Evolutionary conservation across 1,140 invertebrate genomes (phyloP).

Genomic region (Drosophila nigromelanica): DNA sequence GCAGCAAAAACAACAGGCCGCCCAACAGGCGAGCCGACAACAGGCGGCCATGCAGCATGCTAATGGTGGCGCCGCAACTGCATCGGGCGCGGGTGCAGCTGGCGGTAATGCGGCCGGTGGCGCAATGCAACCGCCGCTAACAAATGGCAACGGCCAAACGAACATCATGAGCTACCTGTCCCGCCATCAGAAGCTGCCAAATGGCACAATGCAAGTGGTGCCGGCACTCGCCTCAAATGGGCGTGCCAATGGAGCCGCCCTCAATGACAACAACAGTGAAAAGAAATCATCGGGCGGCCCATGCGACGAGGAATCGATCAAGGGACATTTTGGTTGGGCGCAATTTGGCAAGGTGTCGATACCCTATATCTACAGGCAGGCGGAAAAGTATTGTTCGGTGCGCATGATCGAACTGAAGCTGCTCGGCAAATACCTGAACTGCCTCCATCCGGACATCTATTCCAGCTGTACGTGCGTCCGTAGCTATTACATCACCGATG

Average conservation of each 20-base stretch:
- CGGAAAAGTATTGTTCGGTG: constrained; percentile 95
- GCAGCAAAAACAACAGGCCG: constrained; percentile 87
- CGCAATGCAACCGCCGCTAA: constrained; percentile 66
- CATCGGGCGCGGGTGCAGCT: constrained; percentile 27
- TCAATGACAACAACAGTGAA: constrained; percentile 16
- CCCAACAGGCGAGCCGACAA: constrained; percentile 70
- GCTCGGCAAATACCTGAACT: constrained; percentile 93
- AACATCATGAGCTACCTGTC: constrained; percentile 87
- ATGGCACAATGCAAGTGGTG: constrained; percentile 76
- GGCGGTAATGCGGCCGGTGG: constrained; percentile 29
- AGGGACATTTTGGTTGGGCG: constrained; percentile 95
- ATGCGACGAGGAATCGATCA: constrained; percentile 91
- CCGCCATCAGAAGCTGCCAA: constrained; percentile 83
- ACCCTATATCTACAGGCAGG: constrained; percentile 93
- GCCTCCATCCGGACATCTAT: constrained; percentile 92
- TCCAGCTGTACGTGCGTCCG: constrained; percentile 93
- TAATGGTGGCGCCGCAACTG: constrained; percentile 61
- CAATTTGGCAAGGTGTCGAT: constrained; percentile 93
- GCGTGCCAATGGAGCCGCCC: constrained; percentile 49
- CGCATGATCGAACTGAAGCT: constrained; percentile 95
- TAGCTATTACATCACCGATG: constrained; percentile 96
- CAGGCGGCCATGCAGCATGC: constrained; percentile 78
- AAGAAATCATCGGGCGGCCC: constrained; percentile 57
- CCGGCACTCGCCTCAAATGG: constrained; percentile 56
- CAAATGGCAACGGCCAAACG: constrained; percentile 84